A percentile compares a stretch with the other conserved stretches of the same genome.
These are phyloP conservation scores for Ephialtes manifestator DNA, from an alignment of 2,888 invertebrate genomes.

Conservation along the genomic window DNA sequence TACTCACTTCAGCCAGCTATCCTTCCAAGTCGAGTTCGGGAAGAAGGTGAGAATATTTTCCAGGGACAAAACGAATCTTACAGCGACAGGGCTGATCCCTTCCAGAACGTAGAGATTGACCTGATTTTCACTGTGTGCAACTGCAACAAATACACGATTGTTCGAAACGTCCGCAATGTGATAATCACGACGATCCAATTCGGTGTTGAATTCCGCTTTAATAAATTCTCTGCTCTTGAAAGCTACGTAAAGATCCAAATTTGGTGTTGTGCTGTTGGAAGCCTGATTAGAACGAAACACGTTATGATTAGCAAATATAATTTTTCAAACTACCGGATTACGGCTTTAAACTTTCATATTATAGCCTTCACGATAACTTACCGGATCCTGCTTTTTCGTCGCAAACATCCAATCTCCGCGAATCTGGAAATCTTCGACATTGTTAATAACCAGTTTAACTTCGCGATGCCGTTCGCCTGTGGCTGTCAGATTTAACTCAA, in stretches of 20 bases:
- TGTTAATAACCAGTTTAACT: constrained; percentile 87
- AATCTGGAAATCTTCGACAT: constrained; percentile 93
- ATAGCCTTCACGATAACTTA: constrained; percentile 54
- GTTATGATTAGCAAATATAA: constrained; percentile 57
- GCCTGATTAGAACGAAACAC: constrained; percentile 59
- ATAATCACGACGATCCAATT: constrained; percentile 89
- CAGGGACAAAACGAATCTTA: constrained; percentile 92
- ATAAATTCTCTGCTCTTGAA: constrained; percentile 91
- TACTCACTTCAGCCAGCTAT: constrained; percentile 93
- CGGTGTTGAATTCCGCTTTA: constrained; percentile 92
- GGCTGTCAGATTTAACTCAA: constrained; percentile 82
- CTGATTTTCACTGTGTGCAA: constrained; percentile 91
- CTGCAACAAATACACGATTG: constrained; percentile 93
- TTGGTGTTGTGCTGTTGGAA: constrained; percentile 77
- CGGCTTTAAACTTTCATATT: neutral
- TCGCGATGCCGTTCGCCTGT: constrained; percentile 71
- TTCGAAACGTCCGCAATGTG: constrained; percentile 95
- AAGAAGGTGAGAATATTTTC: constrained; percentile 94
- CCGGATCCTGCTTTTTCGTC: constrained; percentile 89
- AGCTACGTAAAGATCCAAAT: constrained; percentile 91
- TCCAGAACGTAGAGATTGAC: constrained; percentile 95
- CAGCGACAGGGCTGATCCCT: constrained; percentile 88
- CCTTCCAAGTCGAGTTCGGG: constrained; percentile 93
- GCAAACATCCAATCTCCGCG: constrained; percentile 95
- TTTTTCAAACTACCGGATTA: constrained; percentile 4